Percentiles rank a stretch among this genome's conserved stretches.
Conservation (phyloP, 2,113 vertebrate species). For the Neoarius graeffei region DNA sequence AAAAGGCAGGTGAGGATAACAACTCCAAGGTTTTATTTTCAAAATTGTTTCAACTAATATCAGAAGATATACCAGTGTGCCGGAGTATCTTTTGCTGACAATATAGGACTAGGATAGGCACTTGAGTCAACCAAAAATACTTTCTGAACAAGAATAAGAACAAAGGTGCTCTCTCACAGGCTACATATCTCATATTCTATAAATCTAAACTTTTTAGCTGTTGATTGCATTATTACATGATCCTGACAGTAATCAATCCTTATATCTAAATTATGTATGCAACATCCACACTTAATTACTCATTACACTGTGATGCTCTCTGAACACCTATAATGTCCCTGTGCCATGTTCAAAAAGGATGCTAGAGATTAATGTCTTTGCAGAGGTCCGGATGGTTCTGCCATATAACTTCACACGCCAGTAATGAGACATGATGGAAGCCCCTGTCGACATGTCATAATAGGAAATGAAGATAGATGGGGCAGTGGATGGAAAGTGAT, state of each 20-base stretch:
- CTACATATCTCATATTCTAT: background rate
- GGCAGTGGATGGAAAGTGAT: constrained; percentile 70
- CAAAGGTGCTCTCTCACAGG: background rate
- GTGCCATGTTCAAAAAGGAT: constrained; percentile 60
- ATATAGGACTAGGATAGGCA: background rate
- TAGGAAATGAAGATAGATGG: constrained; percentile 77
- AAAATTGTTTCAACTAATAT: background rate
- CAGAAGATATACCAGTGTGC: background rate
- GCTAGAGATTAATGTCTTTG: constrained; percentile 74
- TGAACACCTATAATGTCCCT: constrained; percentile 55
- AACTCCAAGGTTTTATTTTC: background rate
- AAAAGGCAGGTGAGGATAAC: background rate
- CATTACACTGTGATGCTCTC: constrained; percentile 35
- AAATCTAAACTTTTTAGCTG: constrained; percentile 3
- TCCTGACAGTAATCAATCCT: constrained; percentile 33
- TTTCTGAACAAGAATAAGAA: background rate
- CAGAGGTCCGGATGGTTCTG: constrained; percentile 70
- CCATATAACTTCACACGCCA: constrained; percentile 72
- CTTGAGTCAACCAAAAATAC: background rate
- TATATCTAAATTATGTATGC: constrained; percentile 49
- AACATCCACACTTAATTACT: constrained; percentile 66
- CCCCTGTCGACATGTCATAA: constrained; percentile 71
- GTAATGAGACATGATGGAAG: constrained; percentile 82
- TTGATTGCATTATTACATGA: constrained; percentile 16
- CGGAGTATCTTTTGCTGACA: background rate